Percentiles rank a stretch among this genome's conserved stretches.
phyloP scores from a whole-genome alignment of 2,113 vertebrate species.

The Sinocyclocheilus anshuiensis region DNA sequence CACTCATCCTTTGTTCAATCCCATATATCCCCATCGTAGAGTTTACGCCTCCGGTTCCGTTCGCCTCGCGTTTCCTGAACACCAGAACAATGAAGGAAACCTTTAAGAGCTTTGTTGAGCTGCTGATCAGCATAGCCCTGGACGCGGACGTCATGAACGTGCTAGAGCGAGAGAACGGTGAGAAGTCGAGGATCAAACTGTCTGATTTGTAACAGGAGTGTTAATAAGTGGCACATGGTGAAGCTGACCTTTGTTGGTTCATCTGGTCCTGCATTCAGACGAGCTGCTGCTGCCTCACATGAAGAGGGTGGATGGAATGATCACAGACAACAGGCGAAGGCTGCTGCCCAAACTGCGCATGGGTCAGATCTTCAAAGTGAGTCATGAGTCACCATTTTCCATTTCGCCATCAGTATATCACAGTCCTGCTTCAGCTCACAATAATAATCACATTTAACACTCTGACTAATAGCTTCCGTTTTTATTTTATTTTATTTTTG shows the following conservation, averaged over 20 bases:
- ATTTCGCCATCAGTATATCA: not conserved
- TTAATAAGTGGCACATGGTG: not conserved
- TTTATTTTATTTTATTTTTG: no score
- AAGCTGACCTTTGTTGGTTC: conserved; percentile 2
- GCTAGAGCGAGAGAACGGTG: conserved; percentile 92
- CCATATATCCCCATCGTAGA: conserved; percentile 69
- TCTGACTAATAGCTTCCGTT: not conserved
- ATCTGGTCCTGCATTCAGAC: conserved; percentile 75
- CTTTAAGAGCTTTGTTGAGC: conserved; percentile 94
- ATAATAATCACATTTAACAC: not conserved
- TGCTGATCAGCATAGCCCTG: conserved; percentile 90
- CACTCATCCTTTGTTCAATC: not conserved
- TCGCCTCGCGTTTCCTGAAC: conserved; percentile 88
- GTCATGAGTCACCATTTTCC: conserved; percentile 23
- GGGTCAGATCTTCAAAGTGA: conserved; percentile 91
- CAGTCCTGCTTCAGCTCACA: not conserved
- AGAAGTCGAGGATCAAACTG: conserved; percentile 2
- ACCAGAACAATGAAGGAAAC: conserved; percentile 97
- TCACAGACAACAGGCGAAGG: conserved; percentile 91
- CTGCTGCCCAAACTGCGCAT: conserved; percentile 90
- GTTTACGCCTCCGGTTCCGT: conserved; percentile 81
- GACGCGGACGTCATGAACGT: conserved; percentile 89
- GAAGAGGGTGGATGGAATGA: conserved; percentile 94
- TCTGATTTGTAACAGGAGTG: not conserved
- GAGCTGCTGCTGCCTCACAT: conserved; percentile 93